These are phyloP conservation scores for Piaya cayana DNA, from an alignment of 2,113 vertebrate species.

Conservation along the genomic window DNA sequence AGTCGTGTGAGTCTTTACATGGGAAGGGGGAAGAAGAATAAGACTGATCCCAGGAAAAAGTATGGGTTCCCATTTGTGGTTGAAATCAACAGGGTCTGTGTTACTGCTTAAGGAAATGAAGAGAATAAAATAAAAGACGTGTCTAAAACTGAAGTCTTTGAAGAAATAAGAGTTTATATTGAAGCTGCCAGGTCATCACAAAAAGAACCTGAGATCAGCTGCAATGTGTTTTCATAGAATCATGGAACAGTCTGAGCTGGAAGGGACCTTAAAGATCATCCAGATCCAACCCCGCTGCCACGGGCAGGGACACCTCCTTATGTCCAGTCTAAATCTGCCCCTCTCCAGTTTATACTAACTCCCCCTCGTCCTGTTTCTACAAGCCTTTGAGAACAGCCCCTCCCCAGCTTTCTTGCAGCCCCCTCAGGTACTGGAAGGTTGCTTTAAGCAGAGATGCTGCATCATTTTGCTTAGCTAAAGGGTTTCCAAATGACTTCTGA, in stretches of 20 bases:
- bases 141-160: not conserved
- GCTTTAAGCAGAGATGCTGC: not conserved
- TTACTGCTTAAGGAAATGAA: accelerated
- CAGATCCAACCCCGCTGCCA: too few relatives aligned
- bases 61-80: too few relatives aligned
- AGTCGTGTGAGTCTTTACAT: not conserved
- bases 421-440: too few relatives aligned
- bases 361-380: too few relatives aligned
- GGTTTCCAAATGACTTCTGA: not conserved
- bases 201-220: not conserved
- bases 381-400: too few relatives aligned
- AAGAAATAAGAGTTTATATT: not conserved
- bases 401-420: too few relatives aligned
- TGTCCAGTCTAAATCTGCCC: too few relatives aligned
- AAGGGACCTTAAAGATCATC: too few relatives aligned
- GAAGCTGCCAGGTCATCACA: not conserved
- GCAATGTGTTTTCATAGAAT: not conserved
- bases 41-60: not conserved
- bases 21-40: not conserved
- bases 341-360: too few relatives aligned
- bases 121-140: not conserved
- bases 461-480: not conserved
- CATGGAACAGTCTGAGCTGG: too few relatives aligned
- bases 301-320: too few relatives aligned
- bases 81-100: not conserved